phyloP scores from a whole-genome alignment of 1,140 invertebrate species.

The Drosophila paulistorum region DNA sequence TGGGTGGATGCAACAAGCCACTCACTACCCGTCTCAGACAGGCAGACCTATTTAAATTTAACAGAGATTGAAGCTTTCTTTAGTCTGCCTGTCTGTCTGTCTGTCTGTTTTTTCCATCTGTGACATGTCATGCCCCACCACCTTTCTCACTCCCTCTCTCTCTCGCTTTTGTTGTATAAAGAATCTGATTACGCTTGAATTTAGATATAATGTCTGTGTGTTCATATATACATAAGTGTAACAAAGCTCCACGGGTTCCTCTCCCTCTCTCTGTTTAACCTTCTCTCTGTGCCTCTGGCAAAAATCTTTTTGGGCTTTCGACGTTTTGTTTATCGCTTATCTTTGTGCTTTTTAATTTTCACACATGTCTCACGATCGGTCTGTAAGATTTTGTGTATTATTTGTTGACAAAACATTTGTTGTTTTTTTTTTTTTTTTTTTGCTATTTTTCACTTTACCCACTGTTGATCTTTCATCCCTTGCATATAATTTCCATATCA shows the following conservation, averaged over 20 bases:
- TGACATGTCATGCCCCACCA: no score
- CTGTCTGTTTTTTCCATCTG: no score
- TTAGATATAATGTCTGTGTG: background rate
- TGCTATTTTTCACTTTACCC: background rate
- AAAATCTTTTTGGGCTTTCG: background rate
- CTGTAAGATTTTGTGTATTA: conserved; percentile 13
- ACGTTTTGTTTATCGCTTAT: conserved; percentile 16
- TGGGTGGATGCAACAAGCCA: background rate
- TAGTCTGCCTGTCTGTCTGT: no score
- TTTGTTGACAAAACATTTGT: conserved; percentile 18
- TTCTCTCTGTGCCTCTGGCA: background rate
- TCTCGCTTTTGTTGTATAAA: background rate
- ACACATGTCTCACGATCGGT: background rate
- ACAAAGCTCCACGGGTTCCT: background rate
- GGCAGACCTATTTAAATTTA: conserved; percentile 1
- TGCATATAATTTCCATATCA: background rate
- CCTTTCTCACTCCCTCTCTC: no score
- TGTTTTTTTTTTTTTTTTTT: no score
- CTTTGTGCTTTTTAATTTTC: background rate
- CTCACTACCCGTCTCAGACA: background rate
- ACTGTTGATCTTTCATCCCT: background rate
- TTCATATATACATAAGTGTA: background rate
- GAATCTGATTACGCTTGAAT: conserved; percentile 7
- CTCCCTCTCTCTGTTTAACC: background rate
- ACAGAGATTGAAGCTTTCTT: conserved; percentile 1